Evolutionary conservation across 1,140 invertebrate species (phyloP).

Genomic region (Phenacoccus solenopsis): DNA sequence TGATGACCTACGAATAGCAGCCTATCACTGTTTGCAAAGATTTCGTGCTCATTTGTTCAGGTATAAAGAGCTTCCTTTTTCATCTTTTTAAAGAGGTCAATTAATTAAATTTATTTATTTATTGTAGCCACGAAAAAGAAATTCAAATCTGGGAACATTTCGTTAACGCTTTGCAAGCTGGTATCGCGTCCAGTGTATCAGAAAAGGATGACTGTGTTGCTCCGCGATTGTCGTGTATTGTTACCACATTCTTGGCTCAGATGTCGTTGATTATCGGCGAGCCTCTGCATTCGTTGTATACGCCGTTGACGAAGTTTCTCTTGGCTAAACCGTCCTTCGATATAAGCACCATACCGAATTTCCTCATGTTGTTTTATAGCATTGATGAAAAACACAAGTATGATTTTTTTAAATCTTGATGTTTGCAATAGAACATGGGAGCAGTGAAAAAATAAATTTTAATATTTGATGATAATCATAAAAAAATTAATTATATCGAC

Average conservation of each 20-base stretch:
- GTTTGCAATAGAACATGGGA: not conserved
- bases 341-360: conserved; percentile 43
- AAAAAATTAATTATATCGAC: conserved; percentile 6
- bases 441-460: not conserved
- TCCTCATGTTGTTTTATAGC: conserved; percentile 31
- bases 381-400: conserved; percentile 43
- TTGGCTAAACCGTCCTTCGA: conserved; percentile 53
- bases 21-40: conserved; percentile 48
- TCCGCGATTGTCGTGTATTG: conserved; percentile 47
- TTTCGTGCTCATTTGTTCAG: conserved; percentile 52
- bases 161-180: conserved; percentile 39
- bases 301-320: conserved; percentile 51
- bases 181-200: conserved; percentile 33
- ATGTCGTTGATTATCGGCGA: conserved; percentile 47
- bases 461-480: conserved; percentile 8
- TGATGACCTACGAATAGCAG: conserved; percentile 42
- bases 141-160: conserved; percentile 37
- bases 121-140: conserved; percentile 35
- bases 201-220: conserved; percentile 36
- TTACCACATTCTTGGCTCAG: conserved; percentile 54
- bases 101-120: not conserved
- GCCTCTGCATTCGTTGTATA: conserved; percentile 52
- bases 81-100: not conserved
- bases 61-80: conserved; percentile 32
- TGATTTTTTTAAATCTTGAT: conserved; percentile 20